These are phyloP conservation scores for Ganaspis brasiliensis DNA, from an alignment of 2,888 invertebrate species.

Conservation along the genomic window DNA sequence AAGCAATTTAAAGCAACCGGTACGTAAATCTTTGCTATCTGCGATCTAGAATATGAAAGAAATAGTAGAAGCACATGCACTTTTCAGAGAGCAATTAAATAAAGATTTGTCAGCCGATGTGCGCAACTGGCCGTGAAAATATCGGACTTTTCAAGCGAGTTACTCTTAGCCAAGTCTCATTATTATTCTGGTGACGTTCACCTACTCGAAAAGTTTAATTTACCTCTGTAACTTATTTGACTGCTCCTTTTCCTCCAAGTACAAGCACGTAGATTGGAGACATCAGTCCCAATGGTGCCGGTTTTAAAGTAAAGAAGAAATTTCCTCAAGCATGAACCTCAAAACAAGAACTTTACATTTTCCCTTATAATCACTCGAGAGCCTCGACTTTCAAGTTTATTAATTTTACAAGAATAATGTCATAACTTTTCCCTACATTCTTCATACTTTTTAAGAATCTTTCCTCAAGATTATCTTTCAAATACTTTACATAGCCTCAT, in stretches of 20 bases:
- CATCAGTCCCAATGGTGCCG: not conserved
- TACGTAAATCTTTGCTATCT: slow-evolving; percentile 31
- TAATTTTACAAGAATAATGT: not conserved
- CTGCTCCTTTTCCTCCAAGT: slow-evolving; percentile 52
- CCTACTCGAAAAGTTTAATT: slow-evolving; percentile 61
- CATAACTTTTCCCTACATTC: not conserved
- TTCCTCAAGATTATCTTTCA: not conserved
- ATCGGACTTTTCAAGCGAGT: slow-evolving; percentile 59
- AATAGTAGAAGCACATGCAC: slow-evolving; percentile 51
- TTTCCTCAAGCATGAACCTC: not conserved
- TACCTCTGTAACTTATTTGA: slow-evolving; percentile 59
- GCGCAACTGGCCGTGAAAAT: slow-evolving; percentile 55
- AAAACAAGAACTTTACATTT: slow-evolving; percentile 13
- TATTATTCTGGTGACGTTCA: slow-evolving; percentile 60
- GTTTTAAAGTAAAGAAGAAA: not conserved
- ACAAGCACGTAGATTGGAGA: not conserved
- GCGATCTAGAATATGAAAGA: slow-evolving; percentile 51
- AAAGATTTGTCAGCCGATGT: slow-evolving; percentile 59
- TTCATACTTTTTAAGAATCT: not conserved
- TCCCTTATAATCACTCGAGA: not conserved
- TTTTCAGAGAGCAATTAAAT: slow-evolving; percentile 60
- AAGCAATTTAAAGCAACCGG: not conserved
- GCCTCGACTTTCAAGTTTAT: not conserved
- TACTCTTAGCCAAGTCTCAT: slow-evolving; percentile 62
- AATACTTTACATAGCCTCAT: not conserved